phyloP scores from a whole-genome alignment of 2,113 vertebrate genomes.

The Salvelinus alpinus region DNA sequence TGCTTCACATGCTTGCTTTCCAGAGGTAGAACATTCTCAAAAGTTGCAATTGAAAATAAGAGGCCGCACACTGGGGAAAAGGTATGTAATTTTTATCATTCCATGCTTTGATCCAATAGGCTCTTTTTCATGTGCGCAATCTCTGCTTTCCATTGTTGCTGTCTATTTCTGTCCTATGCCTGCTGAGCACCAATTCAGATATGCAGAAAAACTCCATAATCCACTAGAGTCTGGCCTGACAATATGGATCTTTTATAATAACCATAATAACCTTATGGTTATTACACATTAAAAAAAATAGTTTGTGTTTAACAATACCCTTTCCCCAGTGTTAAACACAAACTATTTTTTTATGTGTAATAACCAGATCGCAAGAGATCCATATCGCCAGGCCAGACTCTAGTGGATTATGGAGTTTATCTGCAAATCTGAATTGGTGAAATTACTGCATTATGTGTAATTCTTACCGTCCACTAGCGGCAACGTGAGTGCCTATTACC shows the following conservation, averaged over 20 bases:
- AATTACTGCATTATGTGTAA: too few relatives aligned
- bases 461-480: too few relatives aligned
- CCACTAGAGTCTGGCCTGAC: too few relatives aligned
- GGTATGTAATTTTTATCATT: neutral
- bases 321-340: neutral
- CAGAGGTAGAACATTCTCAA: too few relatives aligned
- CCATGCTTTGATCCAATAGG: neutral
- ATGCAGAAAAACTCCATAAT: too few relatives aligned
- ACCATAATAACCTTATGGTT: neutral
- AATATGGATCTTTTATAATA: too few relatives aligned
- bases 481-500: too few relatives aligned
- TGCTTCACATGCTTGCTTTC: too few relatives aligned
- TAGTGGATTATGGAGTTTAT: too few relatives aligned
- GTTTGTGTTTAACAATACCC: neutral
- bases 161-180: neutral
- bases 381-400: too few relatives aligned
- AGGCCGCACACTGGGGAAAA: neutral
- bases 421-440: too few relatives aligned
- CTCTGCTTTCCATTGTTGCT: neutral
- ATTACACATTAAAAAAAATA: neutral
- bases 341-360: neutral
- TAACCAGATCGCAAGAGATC: neutral
- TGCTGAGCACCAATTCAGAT: neutral
- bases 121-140: neutral
- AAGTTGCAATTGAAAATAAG: neutral